Evolutionary conservation across 2,113 vertebrate genomes (phyloP).

Genomic region (Zosterops borbonicus): DNA sequence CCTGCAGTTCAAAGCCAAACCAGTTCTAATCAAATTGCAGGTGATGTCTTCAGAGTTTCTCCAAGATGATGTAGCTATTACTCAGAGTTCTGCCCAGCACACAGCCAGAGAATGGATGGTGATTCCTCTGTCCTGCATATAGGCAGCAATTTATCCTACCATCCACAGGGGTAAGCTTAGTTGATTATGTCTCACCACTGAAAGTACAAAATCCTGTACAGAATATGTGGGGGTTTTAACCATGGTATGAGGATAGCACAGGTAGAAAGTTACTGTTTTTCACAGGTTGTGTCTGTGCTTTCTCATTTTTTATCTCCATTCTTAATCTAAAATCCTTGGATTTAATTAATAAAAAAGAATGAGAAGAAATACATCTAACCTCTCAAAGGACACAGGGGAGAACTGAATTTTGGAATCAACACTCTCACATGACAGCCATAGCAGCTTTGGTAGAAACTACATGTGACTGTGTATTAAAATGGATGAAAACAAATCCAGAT

Average conservation of each 20-base stretch:
- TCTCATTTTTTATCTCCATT: not conserved
- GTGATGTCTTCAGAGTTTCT: not conserved
- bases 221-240: not conserved
- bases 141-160: not conserved
- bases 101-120: not conserved
- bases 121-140: not conserved
- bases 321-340: not conserved
- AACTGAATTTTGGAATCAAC: not conserved
- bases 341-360: constrained; percentile 10
- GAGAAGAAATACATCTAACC: not conserved
- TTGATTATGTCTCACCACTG: not conserved
- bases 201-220: not conserved
- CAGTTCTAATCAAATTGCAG: not conserved
- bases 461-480: not conserved
- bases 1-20: not conserved
- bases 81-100: not conserved
- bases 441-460: not conserved
- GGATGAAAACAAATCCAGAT: constrained; percentile 27
- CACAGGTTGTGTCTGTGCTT: not conserved
- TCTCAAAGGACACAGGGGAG: not conserved
- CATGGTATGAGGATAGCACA: not conserved
- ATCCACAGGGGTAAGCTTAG: not conserved
- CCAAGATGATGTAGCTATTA: not conserved
- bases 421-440: not conserved
- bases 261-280: not conserved